A percentile compares a stretch with the other conserved stretches of the same genome.
Evolutionary conservation across 2,113 vertebrate species (phyloP).

Genomic region (Varanus salvator): DNA sequence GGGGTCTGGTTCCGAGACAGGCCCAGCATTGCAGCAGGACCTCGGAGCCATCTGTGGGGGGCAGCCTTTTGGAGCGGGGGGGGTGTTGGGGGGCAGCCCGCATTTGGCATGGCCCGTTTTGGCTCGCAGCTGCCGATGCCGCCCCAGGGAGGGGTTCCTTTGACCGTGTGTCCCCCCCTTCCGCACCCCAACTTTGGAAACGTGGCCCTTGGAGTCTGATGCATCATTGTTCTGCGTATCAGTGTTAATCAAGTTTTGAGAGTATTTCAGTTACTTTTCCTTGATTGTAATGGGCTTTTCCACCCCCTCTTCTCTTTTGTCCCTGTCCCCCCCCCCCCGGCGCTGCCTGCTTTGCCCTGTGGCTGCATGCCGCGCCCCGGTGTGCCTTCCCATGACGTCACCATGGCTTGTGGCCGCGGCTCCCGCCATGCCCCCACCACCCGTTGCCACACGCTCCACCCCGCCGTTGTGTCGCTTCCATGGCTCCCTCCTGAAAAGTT

Average conservation of each 20-base stretch:
- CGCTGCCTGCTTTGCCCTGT: slow-evolving; percentile 85
- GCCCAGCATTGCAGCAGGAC: background rate
- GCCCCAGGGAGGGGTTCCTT: slow-evolving; percentile 37
- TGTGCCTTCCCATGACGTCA: slow-evolving; percentile 89
- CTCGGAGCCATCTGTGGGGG: slow-evolving; percentile 54
- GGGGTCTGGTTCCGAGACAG: no score
- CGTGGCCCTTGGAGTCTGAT: slow-evolving; percentile 70
- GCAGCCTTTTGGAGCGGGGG: slow-evolving; percentile 61
- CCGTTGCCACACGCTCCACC: slow-evolving; percentile 80
- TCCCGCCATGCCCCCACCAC: slow-evolving; percentile 79
- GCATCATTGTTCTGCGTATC: slow-evolving; percentile 79
- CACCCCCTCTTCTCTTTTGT: slow-evolving; percentile 77
- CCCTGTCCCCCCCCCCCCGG: slow-evolving; percentile 72
- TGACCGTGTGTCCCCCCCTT: slow-evolving; percentile 23
- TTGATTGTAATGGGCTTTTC: slow-evolving; percentile 90
- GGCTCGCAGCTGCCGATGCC: slow-evolving; percentile 6
- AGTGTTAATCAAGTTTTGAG: slow-evolving; percentile 80
- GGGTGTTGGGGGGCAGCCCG: slow-evolving; percentile 49
- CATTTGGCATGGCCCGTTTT: slow-evolving; percentile 55
- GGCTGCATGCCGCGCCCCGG: slow-evolving; percentile 82
- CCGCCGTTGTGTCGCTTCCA: slow-evolving; percentile 86
- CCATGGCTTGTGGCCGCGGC: slow-evolving; percentile 88
- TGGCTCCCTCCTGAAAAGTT: slow-evolving; percentile 95
- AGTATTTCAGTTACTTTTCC: slow-evolving; percentile 79
- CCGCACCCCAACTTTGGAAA: slow-evolving; percentile 68